Evolutionary conservation across 2,888 invertebrate species (phyloP), one percentile per base, ranked within the genome.

Genomic region (Drosophila phalerata): DNA sequence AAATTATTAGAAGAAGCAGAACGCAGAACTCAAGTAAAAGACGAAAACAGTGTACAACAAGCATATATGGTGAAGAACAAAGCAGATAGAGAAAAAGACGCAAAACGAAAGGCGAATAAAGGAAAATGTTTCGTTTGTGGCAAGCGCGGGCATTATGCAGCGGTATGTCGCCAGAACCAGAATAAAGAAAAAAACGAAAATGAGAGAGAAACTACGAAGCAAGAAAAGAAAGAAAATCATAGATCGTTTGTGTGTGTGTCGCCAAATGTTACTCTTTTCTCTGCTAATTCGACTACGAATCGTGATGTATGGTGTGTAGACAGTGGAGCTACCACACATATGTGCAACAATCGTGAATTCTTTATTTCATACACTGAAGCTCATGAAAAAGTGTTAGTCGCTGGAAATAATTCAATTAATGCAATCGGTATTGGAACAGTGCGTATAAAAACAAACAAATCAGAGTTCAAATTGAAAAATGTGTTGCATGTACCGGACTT

Each of bases 201-300:
- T 2, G 30, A 32, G 30, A 10, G 3, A 10, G 37, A 37, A 37
- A n/a, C 37, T 1, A n/a, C n/a, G n/a, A 25, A 13, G 38, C 38
- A 25, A 40, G 11, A 25, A 13, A 52, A 40, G 40, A 40, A 28
- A 15, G 25, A 5, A 40, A 15, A 28, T 17, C 30, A 32, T 15
- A 5, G 15, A 15, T 28, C 38, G 38, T 53, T 25, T 40, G 28
- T 52, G 38, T 53, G 52, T 40, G 17, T 40, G 40, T 53, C 37
- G 17, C 17, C 17, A 40, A 40, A 17, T n/a, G 40, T n/a, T 37
- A n/a, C n/a, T 37, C 37, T 37, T n/a, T 32, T 32, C 30, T 25
- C 25, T 25, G 25, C 4, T 4, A 25, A 25, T 25, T 25, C 25
- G 25, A 25, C 2, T 25, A 25, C 25, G 4, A 25, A 25, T 25